phyloP scores from a whole-genome alignment of 2,888 invertebrate species.

The Phyto melanocephala region DNA sequence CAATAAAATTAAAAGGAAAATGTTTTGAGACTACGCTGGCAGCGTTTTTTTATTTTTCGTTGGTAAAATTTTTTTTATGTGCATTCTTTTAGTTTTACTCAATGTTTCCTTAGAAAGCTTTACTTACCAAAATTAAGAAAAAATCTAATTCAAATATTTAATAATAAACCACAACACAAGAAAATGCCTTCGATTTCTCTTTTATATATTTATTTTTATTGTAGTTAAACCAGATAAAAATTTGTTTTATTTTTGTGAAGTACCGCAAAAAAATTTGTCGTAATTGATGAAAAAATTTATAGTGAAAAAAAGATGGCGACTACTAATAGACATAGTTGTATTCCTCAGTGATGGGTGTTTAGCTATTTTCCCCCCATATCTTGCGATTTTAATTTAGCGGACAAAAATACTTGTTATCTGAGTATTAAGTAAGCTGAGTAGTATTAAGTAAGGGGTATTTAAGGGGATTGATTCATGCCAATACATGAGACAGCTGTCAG shows the following conservation, averaged over 20 bases:
- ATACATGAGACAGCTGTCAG: too few relatives aligned
- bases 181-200: constrained; percentile 35
- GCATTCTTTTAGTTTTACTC: constrained; percentile 32
- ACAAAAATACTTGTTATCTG: too few relatives aligned
- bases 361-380: background rate
- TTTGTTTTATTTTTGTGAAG: constrained; percentile 23
- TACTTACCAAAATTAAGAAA: constrained; percentile 75
- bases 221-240: constrained; percentile 26
- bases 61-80: constrained; percentile 41
- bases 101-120: constrained; percentile 69
- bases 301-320: constrained; percentile 55
- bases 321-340: background rate
- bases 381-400: background rate
- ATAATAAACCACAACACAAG: constrained; percentile 73
- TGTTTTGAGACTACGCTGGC: background rate
- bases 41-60: constrained; percentile 10
- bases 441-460: too few relatives aligned
- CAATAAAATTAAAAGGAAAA: too few relatives aligned
- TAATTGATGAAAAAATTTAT: constrained; percentile 39
- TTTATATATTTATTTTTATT: constrained; percentile 52
- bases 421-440: too few relatives aligned
- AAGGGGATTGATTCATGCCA: too few relatives aligned
- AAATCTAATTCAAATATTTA: constrained; percentile 71
- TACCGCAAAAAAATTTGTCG: constrained; percentile 14
- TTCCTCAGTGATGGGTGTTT: too few relatives aligned